These are phyloP conservation scores for Peromyscus maniculatus DNA, from an alignment of 2,113 vertebrate species.

Conservation along the genomic window DNA sequence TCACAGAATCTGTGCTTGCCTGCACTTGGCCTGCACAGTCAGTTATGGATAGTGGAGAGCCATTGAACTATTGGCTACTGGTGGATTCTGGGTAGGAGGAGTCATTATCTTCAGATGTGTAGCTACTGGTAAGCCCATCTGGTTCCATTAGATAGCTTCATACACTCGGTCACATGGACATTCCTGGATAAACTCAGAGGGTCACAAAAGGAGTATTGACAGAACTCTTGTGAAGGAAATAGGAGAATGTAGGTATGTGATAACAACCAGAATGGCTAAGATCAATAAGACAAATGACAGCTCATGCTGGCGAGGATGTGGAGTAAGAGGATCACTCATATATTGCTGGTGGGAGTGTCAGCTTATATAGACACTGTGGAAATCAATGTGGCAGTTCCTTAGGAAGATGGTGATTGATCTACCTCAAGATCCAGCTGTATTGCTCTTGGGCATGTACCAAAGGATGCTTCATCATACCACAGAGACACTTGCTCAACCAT, in stretches of 20 bases:
- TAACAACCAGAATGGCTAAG: neutral
- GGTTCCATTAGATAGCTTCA: neutral
- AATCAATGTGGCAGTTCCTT: neutral
- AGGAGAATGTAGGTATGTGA: neutral
- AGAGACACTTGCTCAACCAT: neutral
- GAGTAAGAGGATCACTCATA: neutral
- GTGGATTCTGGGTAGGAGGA: neutral
- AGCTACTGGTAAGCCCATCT: too few relatives aligned
- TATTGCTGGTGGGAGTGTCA: too few relatives aligned
- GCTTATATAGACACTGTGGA: neutral
- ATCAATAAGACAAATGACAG: neutral
- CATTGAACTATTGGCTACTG: neutral
- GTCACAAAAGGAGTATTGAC: neutral
- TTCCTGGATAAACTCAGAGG: neutral
- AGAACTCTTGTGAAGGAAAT: neutral
- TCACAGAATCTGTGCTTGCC: neutral
- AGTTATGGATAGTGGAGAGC: neutral
- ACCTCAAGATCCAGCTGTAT: neutral
- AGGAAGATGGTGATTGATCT: neutral
- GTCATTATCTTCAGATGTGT: neutral
- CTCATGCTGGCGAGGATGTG: neutral
- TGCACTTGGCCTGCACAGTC: neutral
- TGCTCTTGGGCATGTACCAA: neutral
- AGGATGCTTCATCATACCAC: neutral
- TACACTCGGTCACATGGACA: neutral